Conservation (phyloP, 2,113 vertebrate genomes). For the Microcebus tavaratra region DNA sequence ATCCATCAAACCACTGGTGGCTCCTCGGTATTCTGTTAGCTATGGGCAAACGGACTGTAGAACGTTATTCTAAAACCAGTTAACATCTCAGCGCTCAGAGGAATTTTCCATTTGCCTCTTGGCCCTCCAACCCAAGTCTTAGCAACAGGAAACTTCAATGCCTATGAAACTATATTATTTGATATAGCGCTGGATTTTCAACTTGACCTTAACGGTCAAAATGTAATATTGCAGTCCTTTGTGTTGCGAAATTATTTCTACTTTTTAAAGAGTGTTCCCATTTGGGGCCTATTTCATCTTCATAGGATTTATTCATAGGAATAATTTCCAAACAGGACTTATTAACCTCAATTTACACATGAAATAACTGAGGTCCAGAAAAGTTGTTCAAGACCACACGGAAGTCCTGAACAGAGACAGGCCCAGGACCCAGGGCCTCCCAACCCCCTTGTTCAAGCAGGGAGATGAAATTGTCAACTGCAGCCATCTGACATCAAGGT, state of each 20-base stretch:
- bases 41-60: not conserved
- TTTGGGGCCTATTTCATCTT: not conserved
- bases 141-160: slow-evolving; percentile 21
- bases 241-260: not conserved
- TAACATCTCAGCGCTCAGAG: not conserved
- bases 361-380: not conserved
- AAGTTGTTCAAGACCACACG: not conserved
- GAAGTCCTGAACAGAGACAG: not conserved
- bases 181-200: not conserved
- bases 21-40: not conserved
- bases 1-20: not conserved
- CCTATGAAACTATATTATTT: not conserved
- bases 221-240: not conserved
- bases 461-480: not conserved
- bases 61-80: not conserved
- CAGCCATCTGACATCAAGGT: not conserved
- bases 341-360: not conserved
- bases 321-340: not conserved
- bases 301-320: not conserved
- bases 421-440: not conserved
- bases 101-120: slow-evolving; percentile 1
- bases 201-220: not conserved
- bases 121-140: not conserved
- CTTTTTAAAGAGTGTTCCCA: slow-evolving; percentile 9
- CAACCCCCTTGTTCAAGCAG: not conserved